Evolutionary conservation across 2,888 invertebrate species (phyloP).

Genomic region (Carterocephalus palaemon): DNA sequence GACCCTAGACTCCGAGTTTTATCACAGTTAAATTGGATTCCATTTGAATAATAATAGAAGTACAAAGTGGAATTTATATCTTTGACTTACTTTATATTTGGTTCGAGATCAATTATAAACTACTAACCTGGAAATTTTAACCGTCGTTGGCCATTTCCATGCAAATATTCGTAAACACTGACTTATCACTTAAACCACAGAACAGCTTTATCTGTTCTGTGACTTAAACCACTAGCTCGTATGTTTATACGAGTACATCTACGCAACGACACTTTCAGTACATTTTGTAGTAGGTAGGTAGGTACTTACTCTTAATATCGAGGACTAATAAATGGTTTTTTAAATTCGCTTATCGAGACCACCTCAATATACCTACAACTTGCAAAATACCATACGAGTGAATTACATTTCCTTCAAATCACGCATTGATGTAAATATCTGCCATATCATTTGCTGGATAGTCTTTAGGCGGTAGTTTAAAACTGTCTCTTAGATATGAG

Average conservation of each 20-base stretch:
- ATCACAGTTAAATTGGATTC: slow-evolving; percentile 36
- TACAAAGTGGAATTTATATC: slow-evolving; percentile 23
- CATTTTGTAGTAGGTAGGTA: too few relatives aligned
- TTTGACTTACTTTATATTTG: slow-evolving; percentile 1
- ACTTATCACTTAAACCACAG: too few relatives aligned
- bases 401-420: slow-evolving; percentile 35
- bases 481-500: slow-evolving; percentile 63
- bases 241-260: background rate
- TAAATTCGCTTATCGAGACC: slow-evolving; percentile 29
- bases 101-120: slow-evolving; percentile 5
- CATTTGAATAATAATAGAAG: slow-evolving; percentile 22
- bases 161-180: slow-evolving; percentile 9
- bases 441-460: slow-evolving; percentile 56
- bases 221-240: slow-evolving; percentile 15
- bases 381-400: too few relatives aligned
- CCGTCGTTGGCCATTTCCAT: slow-evolving; percentile 12
- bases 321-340: slow-evolving; percentile 26
- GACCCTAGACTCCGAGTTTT: slow-evolving; percentile 31
- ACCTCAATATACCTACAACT: background rate
- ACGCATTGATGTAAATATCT: slow-evolving; percentile 69
- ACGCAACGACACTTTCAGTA: too few relatives aligned
- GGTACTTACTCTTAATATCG: too few relatives aligned
- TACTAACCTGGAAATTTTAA: too few relatives aligned
- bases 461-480: slow-evolving; percentile 68
- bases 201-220: too few relatives aligned